These are phyloP conservation scores for Symphodus melops DNA, from an alignment of 2,113 vertebrate species.

Conservation along the genomic window DNA sequence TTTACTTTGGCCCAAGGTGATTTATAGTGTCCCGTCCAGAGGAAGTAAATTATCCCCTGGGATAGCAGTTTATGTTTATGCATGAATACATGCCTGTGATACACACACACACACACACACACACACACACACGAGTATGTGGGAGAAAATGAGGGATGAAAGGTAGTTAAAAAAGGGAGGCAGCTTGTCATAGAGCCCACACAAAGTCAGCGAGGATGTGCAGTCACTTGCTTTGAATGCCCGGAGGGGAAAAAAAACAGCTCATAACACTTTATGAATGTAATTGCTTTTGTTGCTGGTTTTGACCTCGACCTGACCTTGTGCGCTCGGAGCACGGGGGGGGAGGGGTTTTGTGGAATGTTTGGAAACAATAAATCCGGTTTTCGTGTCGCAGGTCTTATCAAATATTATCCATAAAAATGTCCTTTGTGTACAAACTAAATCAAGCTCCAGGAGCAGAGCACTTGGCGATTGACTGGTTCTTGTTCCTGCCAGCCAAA, in stretches of 20 bases:
- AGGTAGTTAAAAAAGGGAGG: conserved; percentile 50
- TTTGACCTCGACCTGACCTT: conserved; percentile 41
- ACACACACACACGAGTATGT: conserved; percentile 9
- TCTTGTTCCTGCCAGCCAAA: conserved; percentile 51
- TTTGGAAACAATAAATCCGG: conserved; percentile 38
- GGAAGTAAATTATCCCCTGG: conserved; percentile 55
- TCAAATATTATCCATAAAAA: conserved; percentile 56
- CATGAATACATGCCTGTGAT: conserved; percentile 62
- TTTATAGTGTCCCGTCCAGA: conserved; percentile 58
- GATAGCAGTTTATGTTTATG: conserved; percentile 67
- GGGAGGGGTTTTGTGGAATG: conserved; percentile 30
- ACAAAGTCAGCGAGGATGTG: conserved; percentile 41
- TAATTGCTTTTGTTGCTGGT: conserved; percentile 57
- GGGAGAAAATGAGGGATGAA: conserved; percentile 48
- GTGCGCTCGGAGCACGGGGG: conserved; percentile 1
- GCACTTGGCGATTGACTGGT: conserved; percentile 22
- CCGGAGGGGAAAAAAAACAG: conserved; percentile 14
- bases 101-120: conserved; percentile 6
- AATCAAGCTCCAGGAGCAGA: conserved; percentile 9
- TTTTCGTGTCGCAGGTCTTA: conserved; percentile 28
- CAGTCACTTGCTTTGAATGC: conserved; percentile 15
- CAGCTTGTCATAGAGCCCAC: conserved; percentile 52
- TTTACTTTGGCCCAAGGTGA: conserved; percentile 75
- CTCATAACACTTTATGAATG: conserved; percentile 50
- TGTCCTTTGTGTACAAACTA: conserved; percentile 46